Base-by-base conservation (phyloP, 2,888 invertebrate species). In the Shargacucullia verbasci region DNA sequence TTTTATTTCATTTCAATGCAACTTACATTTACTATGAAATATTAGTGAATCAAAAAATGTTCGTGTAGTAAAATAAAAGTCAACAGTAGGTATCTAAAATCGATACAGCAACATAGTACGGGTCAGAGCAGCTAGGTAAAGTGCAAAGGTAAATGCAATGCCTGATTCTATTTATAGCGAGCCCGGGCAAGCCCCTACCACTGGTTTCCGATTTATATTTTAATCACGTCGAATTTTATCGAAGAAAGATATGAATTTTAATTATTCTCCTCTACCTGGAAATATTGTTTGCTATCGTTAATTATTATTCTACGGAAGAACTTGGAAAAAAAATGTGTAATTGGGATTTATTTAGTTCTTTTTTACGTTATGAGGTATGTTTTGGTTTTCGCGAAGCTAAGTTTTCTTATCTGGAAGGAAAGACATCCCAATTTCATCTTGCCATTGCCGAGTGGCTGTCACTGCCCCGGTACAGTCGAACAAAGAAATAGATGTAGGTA, bases 121-220 rank as follows among this genome's bases (percentile, higher is more conserved):
- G 64, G 63, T 59, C 54, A 59, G 58, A 65, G 71, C 63, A 64
- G 71, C 62, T 67, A 49, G 64, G 79, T 70, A 86, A 87, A 87
- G 85, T 86, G 86, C 89, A 89, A 85, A 89, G 87, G 88, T 83
- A 77, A 81, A 82, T 88, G 85, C 87, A 86, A 76, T 78, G 71
- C 68, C 68, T 72, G 69, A 59, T 71, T 77, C 86, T 88, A 88
- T 89, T 86, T 85, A 85, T 85, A 88, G 85, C 78, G 44, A 65
- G 78, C 81, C 84, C 77, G 80, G 82, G 76, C 70, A 58, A 47
- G 5, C 66, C 64, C 41, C 63, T 80, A 79, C 78, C 37, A 70
- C n/a, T 11, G 15, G 43, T 12, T 55, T 47, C 13, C 48, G 46
- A 66, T 38, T 54, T 46, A 43, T 41, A 48, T 56, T 50, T 44